Percentiles rank a stretch among this genome's conserved stretches.
phyloP scores from a whole-genome alignment of 1,140 invertebrate genomes.

The Ceratitis capitata region DNA sequence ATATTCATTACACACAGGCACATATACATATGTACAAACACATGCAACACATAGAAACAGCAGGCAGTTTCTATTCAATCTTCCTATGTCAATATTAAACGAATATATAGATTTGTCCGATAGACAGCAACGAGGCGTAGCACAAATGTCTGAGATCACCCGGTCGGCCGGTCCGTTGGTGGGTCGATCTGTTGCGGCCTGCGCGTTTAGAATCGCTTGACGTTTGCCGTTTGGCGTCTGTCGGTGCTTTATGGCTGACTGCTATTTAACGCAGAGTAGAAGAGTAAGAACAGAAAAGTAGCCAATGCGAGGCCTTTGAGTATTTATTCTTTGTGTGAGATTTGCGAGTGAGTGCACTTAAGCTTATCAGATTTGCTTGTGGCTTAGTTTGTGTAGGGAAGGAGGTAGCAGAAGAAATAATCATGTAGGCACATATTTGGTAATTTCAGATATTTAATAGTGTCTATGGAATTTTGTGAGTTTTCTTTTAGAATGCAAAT shows the following conservation, averaged over 20 bases:
- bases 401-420: neutral
- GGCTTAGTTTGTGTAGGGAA: neutral
- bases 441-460: neutral
- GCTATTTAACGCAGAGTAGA: too few species aligned
- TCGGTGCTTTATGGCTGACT: constrained; percentile 7
- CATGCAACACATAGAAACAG: too few species aligned
- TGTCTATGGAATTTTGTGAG: neutral
- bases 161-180: neutral
- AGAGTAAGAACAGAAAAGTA: too few species aligned
- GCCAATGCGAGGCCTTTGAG: too few species aligned
- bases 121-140: constrained; percentile 29
- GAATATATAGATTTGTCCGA: constrained; percentile 30
- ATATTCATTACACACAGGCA: neutral
- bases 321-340: neutral
- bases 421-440: neutral
- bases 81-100: constrained; percentile 28
- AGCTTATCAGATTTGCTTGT: constrained; percentile 14
- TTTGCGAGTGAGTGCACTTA: constrained; percentile 18
- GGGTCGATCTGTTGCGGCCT: neutral
- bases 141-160: neutral
- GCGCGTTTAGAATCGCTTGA: neutral
- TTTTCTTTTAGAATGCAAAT: neutral
- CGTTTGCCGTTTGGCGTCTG: neutral
- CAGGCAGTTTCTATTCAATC: constrained; percentile 14
- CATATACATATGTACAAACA: neutral